phyloP scores from a whole-genome alignment of 1,140 invertebrate species.

The Listronotus oregonensis region DNA sequence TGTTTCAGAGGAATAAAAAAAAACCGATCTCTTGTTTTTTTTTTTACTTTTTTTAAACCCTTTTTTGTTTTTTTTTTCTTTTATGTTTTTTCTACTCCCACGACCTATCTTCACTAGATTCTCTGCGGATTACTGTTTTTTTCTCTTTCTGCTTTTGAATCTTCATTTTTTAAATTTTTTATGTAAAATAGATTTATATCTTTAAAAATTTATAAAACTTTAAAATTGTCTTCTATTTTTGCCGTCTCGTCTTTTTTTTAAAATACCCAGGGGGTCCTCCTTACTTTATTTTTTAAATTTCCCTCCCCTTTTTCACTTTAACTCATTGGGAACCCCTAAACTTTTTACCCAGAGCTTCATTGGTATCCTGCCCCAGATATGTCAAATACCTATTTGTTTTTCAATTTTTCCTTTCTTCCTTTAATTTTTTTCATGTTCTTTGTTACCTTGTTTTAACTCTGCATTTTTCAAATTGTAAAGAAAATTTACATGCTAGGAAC shows the following conservation, averaged over 20 bases:
- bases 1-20: conserved; percentile 26
- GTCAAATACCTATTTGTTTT: conserved; percentile 96
- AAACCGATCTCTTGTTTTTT: conserved; percentile 38
- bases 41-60: conserved; percentile 5
- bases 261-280: conserved; percentile 77
- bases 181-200: conserved; percentile 22
- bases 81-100: conserved; percentile 25
- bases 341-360: conserved; percentile 78
- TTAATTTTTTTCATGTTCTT: conserved; percentile 90
- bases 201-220: conserved; percentile 38
- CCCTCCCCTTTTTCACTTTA: conserved; percentile 61
- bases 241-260: conserved; percentile 60
- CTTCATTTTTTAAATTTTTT: background rate
- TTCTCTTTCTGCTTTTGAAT: conserved; percentile 26
- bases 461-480: conserved; percentile 81
- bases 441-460: conserved; percentile 71
- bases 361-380: conserved; percentile 92
- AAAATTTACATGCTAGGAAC: conserved; percentile 81
- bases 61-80: conserved; percentile 17
- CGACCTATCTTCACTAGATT: conserved; percentile 2
- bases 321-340: conserved; percentile 76
- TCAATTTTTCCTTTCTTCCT: conserved; percentile 94
- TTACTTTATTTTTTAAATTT: conserved; percentile 64
- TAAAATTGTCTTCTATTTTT: conserved; percentile 25
- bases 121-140: background rate